These are phyloP conservation scores for Characodon lateralis DNA, from an alignment of 2,797 vertebrate genomes.

Conservation along the genomic window DNA sequence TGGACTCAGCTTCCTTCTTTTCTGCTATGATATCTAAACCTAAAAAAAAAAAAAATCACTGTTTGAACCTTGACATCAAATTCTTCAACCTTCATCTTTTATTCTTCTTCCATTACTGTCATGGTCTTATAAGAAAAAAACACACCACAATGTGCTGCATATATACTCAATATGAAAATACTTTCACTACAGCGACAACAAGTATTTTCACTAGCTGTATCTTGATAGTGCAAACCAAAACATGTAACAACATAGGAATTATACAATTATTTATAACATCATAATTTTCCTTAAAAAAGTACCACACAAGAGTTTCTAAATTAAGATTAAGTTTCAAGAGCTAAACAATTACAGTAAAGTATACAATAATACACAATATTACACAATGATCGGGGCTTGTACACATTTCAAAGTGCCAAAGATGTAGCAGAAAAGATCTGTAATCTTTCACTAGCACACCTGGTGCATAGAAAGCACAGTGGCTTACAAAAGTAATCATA, in stretches of 20 bases:
- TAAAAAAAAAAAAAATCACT: not conserved
- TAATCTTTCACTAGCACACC: slow-evolving; percentile 36
- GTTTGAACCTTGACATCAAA: not conserved
- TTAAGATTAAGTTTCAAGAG: slow-evolving; percentile 70
- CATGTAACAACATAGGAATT: slow-evolving; percentile 71
- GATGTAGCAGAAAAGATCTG: slow-evolving; percentile 69
- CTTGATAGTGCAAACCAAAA: slow-evolving; percentile 73
- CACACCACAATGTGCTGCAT: slow-evolving; percentile 44
- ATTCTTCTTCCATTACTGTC: not conserved
- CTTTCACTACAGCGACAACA: slow-evolving; percentile 78
- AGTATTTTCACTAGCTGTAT: slow-evolving; percentile 75
- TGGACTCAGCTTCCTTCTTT: not conserved
- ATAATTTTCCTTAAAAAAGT: slow-evolving; percentile 58
- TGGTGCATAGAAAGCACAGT: slow-evolving; percentile 30
- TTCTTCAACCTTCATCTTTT: not conserved
- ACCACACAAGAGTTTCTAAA: slow-evolving; percentile 60
- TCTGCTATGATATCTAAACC: not conserved
- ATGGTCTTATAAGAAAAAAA: slow-evolving; percentile 39
- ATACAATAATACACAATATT: slow-evolving; percentile 82
- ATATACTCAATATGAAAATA: slow-evolving; percentile 81
- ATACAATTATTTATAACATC: slow-evolving; percentile 55
- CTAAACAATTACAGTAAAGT: slow-evolving; percentile 76
- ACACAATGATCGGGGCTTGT: slow-evolving; percentile 70
- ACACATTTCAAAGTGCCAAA: slow-evolving; percentile 64
- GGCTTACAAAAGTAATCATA: not conserved